These are phyloP conservation scores for Platysteira castanea DNA, from an alignment of 2,113 vertebrate species.

Conservation along the genomic window DNA sequence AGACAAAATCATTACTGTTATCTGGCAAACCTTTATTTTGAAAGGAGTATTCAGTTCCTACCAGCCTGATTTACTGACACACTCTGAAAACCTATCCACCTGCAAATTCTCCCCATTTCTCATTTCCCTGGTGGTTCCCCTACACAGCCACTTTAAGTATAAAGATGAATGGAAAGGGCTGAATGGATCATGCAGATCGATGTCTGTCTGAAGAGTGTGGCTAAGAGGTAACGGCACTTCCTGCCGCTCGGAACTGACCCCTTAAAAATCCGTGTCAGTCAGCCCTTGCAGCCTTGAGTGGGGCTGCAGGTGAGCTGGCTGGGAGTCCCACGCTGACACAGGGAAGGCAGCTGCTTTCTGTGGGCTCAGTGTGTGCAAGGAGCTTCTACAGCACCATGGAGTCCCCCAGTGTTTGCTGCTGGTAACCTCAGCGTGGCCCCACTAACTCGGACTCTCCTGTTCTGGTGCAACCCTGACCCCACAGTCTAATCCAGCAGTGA, in stretches of 20 bases:
- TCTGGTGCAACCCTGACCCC: rapidly evolving
- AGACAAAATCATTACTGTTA: background rate
- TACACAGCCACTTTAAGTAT: background rate
- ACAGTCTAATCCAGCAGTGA: rapidly evolving
- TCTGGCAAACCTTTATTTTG: slow-evolving; percentile 4
- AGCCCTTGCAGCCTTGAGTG: background rate
- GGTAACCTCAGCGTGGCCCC: background rate
- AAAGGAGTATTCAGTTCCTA: background rate
- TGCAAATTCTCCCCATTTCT: background rate
- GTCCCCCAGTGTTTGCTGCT: background rate
- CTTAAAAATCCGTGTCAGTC: background rate
- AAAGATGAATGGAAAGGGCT: background rate
- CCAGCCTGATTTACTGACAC: background rate
- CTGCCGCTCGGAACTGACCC: background rate
- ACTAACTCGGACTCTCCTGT: rapidly evolving
- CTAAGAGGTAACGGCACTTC: background rate
- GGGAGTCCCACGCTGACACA: background rate
- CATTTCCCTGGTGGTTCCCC: background rate
- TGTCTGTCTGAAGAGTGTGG: background rate
- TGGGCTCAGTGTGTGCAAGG: rapidly evolving
- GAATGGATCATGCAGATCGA: background rate
- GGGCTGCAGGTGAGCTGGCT: background rate
- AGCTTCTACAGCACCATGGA: background rate
- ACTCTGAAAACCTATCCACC: background rate
- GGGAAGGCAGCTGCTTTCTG: background rate